phyloP scores from a whole-genome alignment of 2,888 invertebrate species.

The Eutolmus rufibarbis region DNA sequence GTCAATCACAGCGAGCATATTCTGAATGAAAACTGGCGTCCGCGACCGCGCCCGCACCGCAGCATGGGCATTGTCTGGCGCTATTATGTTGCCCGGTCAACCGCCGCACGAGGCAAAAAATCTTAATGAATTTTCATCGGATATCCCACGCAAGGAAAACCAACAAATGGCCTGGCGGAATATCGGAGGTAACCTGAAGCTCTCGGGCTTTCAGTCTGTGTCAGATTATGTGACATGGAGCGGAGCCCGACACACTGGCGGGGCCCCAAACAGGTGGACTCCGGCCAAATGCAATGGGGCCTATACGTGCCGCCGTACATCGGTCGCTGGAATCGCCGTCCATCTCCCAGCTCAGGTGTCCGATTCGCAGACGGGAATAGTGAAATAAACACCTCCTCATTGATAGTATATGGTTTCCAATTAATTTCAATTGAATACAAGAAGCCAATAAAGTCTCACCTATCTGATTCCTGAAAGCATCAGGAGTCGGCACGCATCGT shows the following conservation, averaged over 20 bases:
- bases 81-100: neutral
- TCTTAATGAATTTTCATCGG: constrained; percentile 30
- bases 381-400: constrained; percentile 30
- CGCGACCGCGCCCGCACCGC: neutral
- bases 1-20: neutral
- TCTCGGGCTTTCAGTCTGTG: neutral
- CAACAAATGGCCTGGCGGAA: constrained; percentile 7
- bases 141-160: constrained; percentile 4
- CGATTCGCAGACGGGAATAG: neutral
- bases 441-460: constrained; percentile 20
- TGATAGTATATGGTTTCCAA: constrained; percentile 24
- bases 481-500: neutral
- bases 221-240: constrained; percentile 4
- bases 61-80: neutral
- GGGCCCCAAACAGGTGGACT: neutral
- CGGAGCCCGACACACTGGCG: neutral
- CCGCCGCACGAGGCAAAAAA: neutral
- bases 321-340: neutral
- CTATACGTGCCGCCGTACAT: neutral
- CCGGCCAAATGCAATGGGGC: neutral
- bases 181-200: constrained; percentile 20
- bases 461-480: neutral
- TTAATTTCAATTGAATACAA: constrained; percentile 30
- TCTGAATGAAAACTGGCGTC: neutral
- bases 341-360: neutral